Evolutionary conservation across 2,113 vertebrate species (phyloP).

Genomic region (Benitochromis conjunctus): DNA sequence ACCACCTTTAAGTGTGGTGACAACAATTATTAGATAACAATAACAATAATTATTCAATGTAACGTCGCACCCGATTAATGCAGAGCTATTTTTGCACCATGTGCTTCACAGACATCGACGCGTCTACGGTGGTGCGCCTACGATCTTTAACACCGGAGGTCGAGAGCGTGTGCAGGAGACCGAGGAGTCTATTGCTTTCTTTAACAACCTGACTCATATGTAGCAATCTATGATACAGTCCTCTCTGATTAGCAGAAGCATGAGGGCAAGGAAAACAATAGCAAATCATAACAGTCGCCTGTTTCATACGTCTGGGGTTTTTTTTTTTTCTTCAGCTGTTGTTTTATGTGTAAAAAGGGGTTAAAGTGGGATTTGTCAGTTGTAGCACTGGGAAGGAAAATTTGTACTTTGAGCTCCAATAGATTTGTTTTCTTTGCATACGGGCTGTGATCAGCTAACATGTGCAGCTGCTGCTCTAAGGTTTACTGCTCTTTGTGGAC

Average conservation of each 20-base stretch:
- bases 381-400: not conserved
- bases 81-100: not conserved
- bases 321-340: not conserved
- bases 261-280: not conserved
- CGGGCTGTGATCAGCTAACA: not conserved
- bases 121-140: not conserved
- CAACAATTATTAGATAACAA: not conserved
- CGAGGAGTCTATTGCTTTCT: not conserved
- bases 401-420: not conserved
- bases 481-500: not conserved
- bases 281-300: not conserved
- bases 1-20: not conserved
- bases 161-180: rapidly evolving
- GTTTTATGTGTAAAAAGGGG: not conserved
- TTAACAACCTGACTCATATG: not conserved
- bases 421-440: not conserved
- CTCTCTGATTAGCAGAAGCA: not conserved
- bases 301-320: not conserved
- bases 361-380: not conserved
- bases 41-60: not conserved
- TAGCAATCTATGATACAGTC: not conserved
- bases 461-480: not conserved
- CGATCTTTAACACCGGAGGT: not conserved
- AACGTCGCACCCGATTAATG: not conserved
- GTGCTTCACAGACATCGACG: not conserved